phyloP scores from a whole-genome alignment of 1,140 invertebrate genomes.

The Solenopsis fugax region DNA sequence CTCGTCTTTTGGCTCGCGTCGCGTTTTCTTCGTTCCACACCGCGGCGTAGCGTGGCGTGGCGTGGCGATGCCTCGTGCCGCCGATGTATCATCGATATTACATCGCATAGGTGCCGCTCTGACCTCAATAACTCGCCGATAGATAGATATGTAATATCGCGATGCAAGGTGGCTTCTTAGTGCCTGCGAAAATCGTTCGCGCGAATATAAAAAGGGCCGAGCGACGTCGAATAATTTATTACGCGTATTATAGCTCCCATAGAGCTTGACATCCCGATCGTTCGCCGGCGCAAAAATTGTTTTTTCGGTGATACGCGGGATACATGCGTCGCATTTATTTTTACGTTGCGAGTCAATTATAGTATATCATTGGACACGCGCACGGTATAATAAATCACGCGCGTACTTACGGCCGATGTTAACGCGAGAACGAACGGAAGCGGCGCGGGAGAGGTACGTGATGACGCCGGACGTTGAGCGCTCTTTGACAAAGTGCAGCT shows the following conservation, averaged over 20 bases:
- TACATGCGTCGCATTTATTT: neutral
- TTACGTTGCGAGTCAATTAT: neutral
- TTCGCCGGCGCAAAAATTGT: conserved; percentile 1
- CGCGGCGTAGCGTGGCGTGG: neutral
- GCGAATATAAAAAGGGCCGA: conserved; percentile 30
- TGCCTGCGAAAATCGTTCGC: neutral
- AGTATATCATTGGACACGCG: neutral
- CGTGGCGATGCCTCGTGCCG: neutral
- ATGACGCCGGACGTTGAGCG: conserved; percentile 2
- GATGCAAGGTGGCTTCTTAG: conserved; percentile 29
- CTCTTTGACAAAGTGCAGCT: conserved; percentile 62
- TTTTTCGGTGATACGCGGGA: neutral
- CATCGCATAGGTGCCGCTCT: conserved; percentile 16
- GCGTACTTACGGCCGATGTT: neutral
- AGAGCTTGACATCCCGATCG: neutral
- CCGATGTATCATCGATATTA: conserved; percentile 66
- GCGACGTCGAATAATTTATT: conserved; percentile 21
- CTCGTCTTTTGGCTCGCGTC: too few species aligned
- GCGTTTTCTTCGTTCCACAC: neutral
- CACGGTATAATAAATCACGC: neutral
- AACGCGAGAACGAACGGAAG: conserved; percentile 3
- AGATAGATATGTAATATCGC: conserved; percentile 38
- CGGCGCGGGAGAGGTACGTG: neutral
- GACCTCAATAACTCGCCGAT: conserved; percentile 47
- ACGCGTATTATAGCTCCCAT: neutral